These are phyloP conservation scores for Coleophora flavipennella DNA, from an alignment of 2,888 invertebrate genomes.

Conservation along the genomic window DNA sequence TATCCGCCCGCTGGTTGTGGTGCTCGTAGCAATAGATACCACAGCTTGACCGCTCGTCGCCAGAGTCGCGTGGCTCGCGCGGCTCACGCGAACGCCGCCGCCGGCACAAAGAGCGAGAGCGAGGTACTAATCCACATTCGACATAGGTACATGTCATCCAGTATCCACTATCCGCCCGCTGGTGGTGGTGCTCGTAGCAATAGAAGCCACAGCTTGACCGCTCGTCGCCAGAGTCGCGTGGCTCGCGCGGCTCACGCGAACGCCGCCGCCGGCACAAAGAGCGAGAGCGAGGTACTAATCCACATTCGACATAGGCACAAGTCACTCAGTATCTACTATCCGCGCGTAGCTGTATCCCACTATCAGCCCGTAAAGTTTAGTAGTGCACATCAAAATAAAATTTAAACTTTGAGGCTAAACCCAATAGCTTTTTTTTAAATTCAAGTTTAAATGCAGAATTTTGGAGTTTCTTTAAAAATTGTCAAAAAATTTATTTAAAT, in stretches of 20 bases:
- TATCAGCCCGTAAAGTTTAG: too few relatives aligned
- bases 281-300: constrained; percentile 36
- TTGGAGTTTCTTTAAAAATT: too few relatives aligned
- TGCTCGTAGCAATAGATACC: constrained; percentile 15
- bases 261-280: constrained; percentile 33
- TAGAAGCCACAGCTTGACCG: constrained; percentile 32
- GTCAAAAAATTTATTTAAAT: too few relatives aligned
- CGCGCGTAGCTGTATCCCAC: constrained; percentile 57
- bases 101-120: constrained; percentile 40
- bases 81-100: constrained; percentile 30
- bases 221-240: constrained; percentile 54
- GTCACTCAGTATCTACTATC: too few relatives aligned
- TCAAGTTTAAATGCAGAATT: too few relatives aligned
- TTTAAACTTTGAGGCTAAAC: too few relatives aligned
- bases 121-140: constrained; percentile 21
- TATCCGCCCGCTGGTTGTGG: constrained; percentile 58
- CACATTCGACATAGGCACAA: too few relatives aligned
- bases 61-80: constrained; percentile 45
- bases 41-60: constrained; percentile 49
- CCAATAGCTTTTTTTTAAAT: too few relatives aligned
- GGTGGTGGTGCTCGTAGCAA: constrained; percentile 43
- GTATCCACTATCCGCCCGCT: too few relatives aligned
- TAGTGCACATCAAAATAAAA: too few relatives aligned
- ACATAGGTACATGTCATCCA: too few relatives aligned
- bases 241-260: constrained; percentile 32